Percentiles rank a stretch among this genome's conserved stretches.
Evolutionary conservation across 2,113 vertebrate species (phyloP).

Genomic region (Laticauda colubrina): DNA sequence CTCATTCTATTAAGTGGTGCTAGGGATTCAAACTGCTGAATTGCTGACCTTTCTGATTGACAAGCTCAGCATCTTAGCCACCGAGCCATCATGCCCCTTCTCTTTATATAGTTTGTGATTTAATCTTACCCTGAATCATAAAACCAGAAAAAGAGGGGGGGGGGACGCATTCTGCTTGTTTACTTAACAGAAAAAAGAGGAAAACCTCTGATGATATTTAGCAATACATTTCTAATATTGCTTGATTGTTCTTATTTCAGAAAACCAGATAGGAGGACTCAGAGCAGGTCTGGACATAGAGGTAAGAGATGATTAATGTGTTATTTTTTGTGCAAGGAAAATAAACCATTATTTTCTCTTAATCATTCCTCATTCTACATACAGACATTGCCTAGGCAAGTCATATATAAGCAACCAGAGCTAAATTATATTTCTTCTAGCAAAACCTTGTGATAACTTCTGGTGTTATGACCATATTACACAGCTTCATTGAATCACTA

Average conservation of each 20-base stretch:
- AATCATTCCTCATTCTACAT: background rate
- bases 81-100: background rate
- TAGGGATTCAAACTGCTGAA: too few species aligned
- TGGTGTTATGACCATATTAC: background rate
- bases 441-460: background rate
- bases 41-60: too few species aligned
- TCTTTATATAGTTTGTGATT: background rate
- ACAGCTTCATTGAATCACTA: background rate
- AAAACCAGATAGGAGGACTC: background rate
- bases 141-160: background rate
- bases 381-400: background rate
- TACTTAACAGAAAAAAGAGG: background rate
- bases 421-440: background rate
- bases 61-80: too few species aligned
- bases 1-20: too few species aligned
- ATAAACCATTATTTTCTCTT: background rate
- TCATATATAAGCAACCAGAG: background rate
- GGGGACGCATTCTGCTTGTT: background rate
- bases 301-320: background rate
- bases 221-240: background rate
- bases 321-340: background rate
- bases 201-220: background rate
- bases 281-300: background rate
- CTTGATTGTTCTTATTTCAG: background rate
- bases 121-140: background rate